These are phyloP conservation scores for Ascaphus truei DNA, from an alignment of 2,113 vertebrate genomes.

Conservation along the genomic window DNA sequence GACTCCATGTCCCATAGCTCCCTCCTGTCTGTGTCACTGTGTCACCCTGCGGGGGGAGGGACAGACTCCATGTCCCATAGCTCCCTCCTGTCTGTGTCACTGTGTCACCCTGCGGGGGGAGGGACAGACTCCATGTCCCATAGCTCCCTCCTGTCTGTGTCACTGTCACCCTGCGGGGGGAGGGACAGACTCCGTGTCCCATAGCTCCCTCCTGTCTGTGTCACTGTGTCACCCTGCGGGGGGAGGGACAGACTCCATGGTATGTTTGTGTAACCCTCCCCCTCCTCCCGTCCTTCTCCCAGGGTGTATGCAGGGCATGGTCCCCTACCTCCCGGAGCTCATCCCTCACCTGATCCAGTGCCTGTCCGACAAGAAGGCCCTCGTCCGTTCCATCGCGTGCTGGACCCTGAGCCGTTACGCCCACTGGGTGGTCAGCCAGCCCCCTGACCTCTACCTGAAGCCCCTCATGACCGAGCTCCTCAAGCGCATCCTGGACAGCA, in stretches of 20 bases:
- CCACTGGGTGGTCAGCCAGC: conserved; percentile 94
- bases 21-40: too few relatives aligned
- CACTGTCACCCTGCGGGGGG: too few relatives aligned
- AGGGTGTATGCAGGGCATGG: conserved; percentile 98
- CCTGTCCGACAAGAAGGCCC: conserved; percentile 85
- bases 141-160: too few relatives aligned
- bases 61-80: too few relatives aligned
- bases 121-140: too few relatives aligned
- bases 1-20: too few relatives aligned
- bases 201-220: too few relatives aligned
- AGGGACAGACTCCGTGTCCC: too few relatives aligned
- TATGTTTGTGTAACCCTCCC: not conserved
- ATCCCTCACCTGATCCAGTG: conserved; percentile 92
- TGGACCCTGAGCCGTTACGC: conserved; percentile 95
- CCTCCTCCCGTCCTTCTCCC: not conserved
- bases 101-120: too few relatives aligned
- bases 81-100: too few relatives aligned
- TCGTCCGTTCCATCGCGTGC: conserved; percentile 90
- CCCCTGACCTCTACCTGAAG: conserved; percentile 86
- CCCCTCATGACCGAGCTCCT: conserved; percentile 93
- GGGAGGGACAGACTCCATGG: not conserved
- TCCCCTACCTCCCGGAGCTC: conserved; percentile 87
- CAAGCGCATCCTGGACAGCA: conserved; percentile 89
- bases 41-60: too few relatives aligned
- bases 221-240: too few relatives aligned